Evolutionary conservation across 1,140 invertebrate genomes (phyloP).

Genomic region (Ruditapes philippinarum): DNA sequence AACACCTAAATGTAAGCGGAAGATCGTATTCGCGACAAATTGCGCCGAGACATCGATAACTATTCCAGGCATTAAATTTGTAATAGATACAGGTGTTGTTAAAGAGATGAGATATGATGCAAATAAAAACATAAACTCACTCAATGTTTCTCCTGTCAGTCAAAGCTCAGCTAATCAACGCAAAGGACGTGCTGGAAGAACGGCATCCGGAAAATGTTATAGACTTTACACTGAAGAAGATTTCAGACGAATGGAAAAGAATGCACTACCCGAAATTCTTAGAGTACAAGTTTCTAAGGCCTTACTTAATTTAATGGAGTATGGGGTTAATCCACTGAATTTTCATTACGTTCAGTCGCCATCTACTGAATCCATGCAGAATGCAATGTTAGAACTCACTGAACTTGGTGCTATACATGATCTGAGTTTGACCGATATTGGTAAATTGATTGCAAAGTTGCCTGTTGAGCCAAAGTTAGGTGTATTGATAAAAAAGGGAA

Average conservation of each 20-base stretch:
- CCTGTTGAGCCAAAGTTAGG: slow-evolving; percentile 80
- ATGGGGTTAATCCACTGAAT: slow-evolving; percentile 75
- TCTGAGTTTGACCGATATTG: slow-evolving; percentile 81
- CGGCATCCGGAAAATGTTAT: slow-evolving; percentile 79
- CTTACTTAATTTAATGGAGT: slow-evolving; percentile 78
- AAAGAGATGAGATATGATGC: slow-evolving; percentile 83
- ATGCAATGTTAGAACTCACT: slow-evolving; percentile 72
- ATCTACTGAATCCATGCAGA: slow-evolving; percentile 69
- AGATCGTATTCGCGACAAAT: slow-evolving; percentile 85
- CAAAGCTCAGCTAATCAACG: slow-evolving; percentile 83
- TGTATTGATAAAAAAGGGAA: slow-evolving; percentile 71
- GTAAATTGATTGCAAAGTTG: slow-evolving; percentile 81
- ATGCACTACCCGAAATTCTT: slow-evolving; percentile 80
- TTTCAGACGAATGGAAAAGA: slow-evolving; percentile 74
- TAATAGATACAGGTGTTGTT: slow-evolving; percentile 84
- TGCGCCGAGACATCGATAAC: slow-evolving; percentile 86
- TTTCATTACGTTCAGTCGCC: slow-evolving; percentile 84
- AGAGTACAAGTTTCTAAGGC: slow-evolving; percentile 80
- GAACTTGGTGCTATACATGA: slow-evolving; percentile 75
- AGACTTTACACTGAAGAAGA: slow-evolving; percentile 81
- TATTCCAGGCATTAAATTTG: slow-evolving; percentile 83
- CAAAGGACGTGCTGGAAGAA: slow-evolving; percentile 84
- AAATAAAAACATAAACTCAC: slow-evolving; percentile 76
- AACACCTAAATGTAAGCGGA: slow-evolving; percentile 72
- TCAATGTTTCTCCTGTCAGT: slow-evolving; percentile 75